Percentiles rank a stretch among this genome's conserved stretches.
These are phyloP conservation scores for Apodemus speciosus DNA, from an alignment of 2,113 vertebrate genomes.

Conservation along the genomic window DNA sequence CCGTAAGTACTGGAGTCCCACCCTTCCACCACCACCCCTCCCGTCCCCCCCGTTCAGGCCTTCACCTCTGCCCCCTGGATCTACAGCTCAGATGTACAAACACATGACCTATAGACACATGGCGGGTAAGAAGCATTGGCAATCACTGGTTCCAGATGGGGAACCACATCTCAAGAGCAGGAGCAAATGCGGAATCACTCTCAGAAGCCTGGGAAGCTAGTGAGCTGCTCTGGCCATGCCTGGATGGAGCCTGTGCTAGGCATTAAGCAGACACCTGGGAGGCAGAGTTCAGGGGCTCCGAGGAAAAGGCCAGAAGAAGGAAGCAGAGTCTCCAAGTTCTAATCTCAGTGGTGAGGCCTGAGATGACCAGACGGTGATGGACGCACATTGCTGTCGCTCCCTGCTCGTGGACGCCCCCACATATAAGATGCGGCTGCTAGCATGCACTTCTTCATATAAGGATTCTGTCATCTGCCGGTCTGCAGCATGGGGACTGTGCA, in stretches of 20 bases:
- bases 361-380: accelerated
- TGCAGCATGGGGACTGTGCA: background rate
- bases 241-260: background rate
- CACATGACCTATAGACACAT: background rate
- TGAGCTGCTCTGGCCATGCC: background rate
- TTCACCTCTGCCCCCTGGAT: too few relatives aligned
- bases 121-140: background rate
- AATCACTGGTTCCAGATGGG: background rate
- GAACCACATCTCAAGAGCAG: background rate
- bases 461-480: background rate
- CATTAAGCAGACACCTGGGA: background rate
- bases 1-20: too few relatives aligned
- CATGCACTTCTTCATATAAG: background rate
- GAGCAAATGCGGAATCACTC: background rate
- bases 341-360: background rate
- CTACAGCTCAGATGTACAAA: background rate
- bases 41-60: too few relatives aligned
- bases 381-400: background rate
- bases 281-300: background rate
- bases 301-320: background rate
- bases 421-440: background rate
- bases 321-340: background rate
- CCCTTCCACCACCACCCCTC: too few relatives aligned
- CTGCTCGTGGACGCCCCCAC: background rate
- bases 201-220: background rate